phyloP scores from a whole-genome alignment of 2,113 vertebrate genomes.

The Oreotragus oreotragus region DNA sequence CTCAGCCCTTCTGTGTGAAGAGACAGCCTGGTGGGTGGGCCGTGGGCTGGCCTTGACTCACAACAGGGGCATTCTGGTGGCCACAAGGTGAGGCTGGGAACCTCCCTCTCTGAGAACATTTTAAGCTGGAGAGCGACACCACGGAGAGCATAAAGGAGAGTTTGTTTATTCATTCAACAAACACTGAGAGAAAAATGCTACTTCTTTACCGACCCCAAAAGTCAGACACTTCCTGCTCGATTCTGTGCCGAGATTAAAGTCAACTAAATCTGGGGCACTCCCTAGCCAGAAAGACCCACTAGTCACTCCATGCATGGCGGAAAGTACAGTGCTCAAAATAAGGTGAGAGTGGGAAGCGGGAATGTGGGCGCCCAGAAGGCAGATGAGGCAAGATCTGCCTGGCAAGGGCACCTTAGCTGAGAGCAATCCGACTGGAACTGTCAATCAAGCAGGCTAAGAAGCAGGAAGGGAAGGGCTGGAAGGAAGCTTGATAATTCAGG shows the following conservation, averaged over 20 bases:
- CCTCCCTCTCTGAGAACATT: neutral
- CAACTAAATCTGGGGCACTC: neutral
- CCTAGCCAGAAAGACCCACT: neutral
- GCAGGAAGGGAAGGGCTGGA: neutral
- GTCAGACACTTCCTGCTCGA: neutral
- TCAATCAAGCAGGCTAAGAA: neutral
- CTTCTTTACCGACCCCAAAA: neutral
- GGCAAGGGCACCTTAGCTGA: neutral
- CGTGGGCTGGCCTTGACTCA: neutral
- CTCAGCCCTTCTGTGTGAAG: neutral
- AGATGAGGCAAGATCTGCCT: neutral
- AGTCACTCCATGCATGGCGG: neutral
- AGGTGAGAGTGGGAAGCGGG: neutral
- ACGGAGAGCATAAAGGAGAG: neutral
- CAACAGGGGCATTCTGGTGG: neutral
- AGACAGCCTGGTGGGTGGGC: neutral
- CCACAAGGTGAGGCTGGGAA: neutral
- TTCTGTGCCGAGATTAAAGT: neutral
- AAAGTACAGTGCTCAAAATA: neutral
- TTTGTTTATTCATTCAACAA: slow-evolving; percentile 12
- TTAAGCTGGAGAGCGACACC: neutral
- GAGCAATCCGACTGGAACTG: neutral
- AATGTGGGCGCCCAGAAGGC: neutral
- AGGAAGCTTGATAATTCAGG: neutral
- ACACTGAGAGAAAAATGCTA: neutral